Base-by-base conservation (phyloP, 2,888 invertebrate genomes). In the Mythimna lalbum region DNA sequence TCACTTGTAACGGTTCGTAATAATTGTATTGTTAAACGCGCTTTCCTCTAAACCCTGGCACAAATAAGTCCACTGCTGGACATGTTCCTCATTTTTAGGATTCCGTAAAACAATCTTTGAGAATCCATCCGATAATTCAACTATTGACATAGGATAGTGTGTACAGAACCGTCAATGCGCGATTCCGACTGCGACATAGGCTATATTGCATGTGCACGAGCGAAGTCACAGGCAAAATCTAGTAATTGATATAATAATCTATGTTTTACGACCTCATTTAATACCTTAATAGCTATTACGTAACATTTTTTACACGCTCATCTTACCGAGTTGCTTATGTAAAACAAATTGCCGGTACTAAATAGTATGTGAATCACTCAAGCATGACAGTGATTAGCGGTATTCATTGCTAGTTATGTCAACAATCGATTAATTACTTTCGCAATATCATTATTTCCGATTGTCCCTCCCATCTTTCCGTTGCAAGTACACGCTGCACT, bases 301-400 rank as follows among this genome's bases (percentile, higher is more conserved):
- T 50, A 52, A 69, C 10, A 19, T 52, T 23, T 39, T 52, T 62
- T 49, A 67, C 63, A 67, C 60, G 79, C 27, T 62, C 52, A 47
- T 69, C 31, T 56, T 57, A 50, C 36, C 0, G 4, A 43, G 6
- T 1, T 57, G 23, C 21, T 21, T 27, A 73, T 49, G 9, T 64
- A 57, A 57, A 7, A 55, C n/a, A 65, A 79, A 79, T 76, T 65
- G 55, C 21, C 55, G 64, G 27, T 61, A 73, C 53, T 79, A 67
- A 77, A 73, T 43, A 23, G 36, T 65, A 65, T 63, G 39, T 47
- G 69, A 77, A 47, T 70, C 56, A 36, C 33, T 77, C 65, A 57
- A 21, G 63, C 80, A 63, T 68, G 64, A 63, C 72, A 49, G 14
- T 68, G 76, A 80, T 80, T 76, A 59, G 23, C 47, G 47, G 73